These are phyloP conservation scores for Oasisia sp. DNA, from an alignment of 2,888 invertebrate species.

Conservation along the genomic window DNA sequence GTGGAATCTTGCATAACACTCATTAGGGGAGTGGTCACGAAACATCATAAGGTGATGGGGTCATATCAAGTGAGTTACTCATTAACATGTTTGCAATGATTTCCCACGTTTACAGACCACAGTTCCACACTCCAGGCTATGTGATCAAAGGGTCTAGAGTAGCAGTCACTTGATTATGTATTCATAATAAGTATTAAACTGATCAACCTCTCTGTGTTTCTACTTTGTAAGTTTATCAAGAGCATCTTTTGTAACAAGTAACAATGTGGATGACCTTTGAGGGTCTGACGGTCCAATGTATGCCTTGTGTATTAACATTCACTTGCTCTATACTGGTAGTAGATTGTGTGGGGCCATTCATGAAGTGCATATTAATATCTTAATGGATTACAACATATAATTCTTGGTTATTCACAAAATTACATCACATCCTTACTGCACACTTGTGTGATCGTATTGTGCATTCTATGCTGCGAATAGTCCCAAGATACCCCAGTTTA, in stretches of 20 bases:
- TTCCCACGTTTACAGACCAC: not conserved
- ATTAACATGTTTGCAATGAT: not conserved
- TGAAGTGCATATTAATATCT: not conserved
- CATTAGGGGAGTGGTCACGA: too few relatives aligned
- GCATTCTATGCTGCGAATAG: not conserved
- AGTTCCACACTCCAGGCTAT: too few relatives aligned
- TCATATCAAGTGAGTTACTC: not conserved
- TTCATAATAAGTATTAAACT: not conserved
- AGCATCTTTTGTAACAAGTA: not conserved
- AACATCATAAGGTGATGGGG: too few relatives aligned
- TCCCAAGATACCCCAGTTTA: not conserved
- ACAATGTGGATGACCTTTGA: not conserved
- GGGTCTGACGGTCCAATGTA: not conserved
- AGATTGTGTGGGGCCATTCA: not conserved
- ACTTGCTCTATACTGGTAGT: not conserved
- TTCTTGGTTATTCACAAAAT: not conserved
- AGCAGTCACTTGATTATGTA: not conserved
- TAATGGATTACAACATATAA: not conserved
- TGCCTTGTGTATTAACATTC: not conserved
- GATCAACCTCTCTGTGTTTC: not conserved
- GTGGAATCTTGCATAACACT: too few relatives aligned
- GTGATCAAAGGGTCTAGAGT: conserved; percentile 6
- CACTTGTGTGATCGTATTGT: not conserved
- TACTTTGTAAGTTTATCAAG: not conserved
- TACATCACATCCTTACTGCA: not conserved